Evolutionary conservation across 1,140 invertebrate genomes (phyloP).

Genomic region (Drosophila azteca): DNA sequence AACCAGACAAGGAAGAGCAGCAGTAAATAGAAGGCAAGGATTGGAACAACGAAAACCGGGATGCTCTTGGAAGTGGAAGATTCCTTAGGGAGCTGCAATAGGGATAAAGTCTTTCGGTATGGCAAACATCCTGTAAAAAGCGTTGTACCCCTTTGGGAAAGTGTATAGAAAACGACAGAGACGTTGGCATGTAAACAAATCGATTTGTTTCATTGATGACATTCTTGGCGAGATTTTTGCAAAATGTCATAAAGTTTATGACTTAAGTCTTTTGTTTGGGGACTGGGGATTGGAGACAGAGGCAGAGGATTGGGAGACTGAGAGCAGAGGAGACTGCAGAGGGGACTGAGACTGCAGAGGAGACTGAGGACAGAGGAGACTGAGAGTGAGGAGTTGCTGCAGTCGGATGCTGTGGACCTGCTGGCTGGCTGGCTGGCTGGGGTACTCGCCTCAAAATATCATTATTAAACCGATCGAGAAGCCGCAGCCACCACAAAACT

Average conservation of each 20-base stretch:
- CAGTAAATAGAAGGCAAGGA: neutral
- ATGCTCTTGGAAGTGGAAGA: no score
- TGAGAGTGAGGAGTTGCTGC: neutral
- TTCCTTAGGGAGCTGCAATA: no score
- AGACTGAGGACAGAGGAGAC: neutral
- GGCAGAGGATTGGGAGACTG: neutral
- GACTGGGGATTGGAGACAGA: slow-evolving; percentile 18
- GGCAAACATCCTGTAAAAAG: neutral
- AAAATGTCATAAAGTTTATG: slow-evolving; percentile 84
- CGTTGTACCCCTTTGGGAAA: no score
- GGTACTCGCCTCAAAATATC: slow-evolving; percentile 65
- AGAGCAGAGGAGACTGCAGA: neutral
- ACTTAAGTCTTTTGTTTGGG: slow-evolving; percentile 83
- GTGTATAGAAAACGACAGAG: slow-evolving; percentile 12
- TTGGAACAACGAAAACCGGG: no score
- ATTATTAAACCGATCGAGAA: slow-evolving; percentile 77
- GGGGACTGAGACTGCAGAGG: no score
- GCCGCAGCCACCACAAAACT: slow-evolving; percentile 32
- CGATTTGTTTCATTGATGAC: slow-evolving; percentile 84
- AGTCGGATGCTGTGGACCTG: slow-evolving; percentile 6
- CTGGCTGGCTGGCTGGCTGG: slow-evolving; percentile 8
- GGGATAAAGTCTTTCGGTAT: neutral
- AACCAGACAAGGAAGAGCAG: slow-evolving; percentile 30
- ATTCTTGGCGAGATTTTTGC: slow-evolving; percentile 80
- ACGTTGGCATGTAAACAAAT: slow-evolving; percentile 82